Conservation (phyloP, 2,113 vertebrate species). For the Pachypanchax playfairii region DNA sequence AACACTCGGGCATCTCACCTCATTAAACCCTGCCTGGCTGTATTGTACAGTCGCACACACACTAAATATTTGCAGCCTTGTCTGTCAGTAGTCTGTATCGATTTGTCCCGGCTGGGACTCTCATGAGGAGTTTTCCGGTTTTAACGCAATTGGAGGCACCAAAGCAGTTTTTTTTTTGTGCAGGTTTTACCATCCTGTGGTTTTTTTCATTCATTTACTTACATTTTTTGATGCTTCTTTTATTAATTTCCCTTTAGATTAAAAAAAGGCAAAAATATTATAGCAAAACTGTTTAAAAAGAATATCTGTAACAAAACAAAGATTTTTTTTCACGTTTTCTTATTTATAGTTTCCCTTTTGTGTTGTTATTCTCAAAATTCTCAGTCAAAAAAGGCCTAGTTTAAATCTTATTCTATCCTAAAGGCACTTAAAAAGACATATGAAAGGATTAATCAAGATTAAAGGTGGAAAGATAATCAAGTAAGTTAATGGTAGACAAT, state of each 20-base stretch:
- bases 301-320: conserved; percentile 53
- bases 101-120: conserved; percentile 33
- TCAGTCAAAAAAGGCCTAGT: conserved; percentile 69
- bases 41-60: conserved; percentile 15
- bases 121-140: conserved; percentile 20
- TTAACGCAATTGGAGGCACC: conserved; percentile 19
- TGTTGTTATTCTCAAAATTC: conserved; percentile 74
- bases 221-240: conserved; percentile 5
- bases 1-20: conserved; percentile 22
- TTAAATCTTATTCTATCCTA: conserved; percentile 78
- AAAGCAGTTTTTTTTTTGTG: conserved; percentile 23
- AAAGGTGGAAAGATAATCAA: conserved; percentile 73
- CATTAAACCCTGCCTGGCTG: conserved; percentile 14
- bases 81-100: conserved; percentile 18
- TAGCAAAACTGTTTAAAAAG: conserved; percentile 50
- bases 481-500: conserved; percentile 61
- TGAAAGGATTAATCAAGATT: conserved; percentile 70
- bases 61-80: neutral
- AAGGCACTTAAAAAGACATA: conserved; percentile 91
- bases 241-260: conserved; percentile 36
- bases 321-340: conserved; percentile 3
- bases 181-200: conserved; percentile 26
- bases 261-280: conserved; percentile 60
- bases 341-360: conserved; percentile 61
- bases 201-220: conserved; percentile 13